Conservation (phyloP, 1,140 invertebrate genomes). For the Dreissena rostriformis region DNA sequence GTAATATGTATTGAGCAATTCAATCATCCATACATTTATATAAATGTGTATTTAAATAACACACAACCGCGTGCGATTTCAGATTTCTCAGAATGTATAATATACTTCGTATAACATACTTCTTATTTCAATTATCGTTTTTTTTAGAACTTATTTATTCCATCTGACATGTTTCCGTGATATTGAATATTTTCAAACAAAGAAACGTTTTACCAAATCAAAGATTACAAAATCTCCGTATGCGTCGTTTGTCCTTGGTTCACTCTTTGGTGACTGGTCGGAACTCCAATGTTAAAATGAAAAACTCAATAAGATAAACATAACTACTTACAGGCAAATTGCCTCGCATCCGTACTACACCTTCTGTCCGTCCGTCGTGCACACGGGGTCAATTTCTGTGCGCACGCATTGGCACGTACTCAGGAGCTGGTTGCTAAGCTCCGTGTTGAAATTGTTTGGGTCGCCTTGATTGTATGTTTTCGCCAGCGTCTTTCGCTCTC, state of each 20-base stretch:
- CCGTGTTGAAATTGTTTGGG: conserved; percentile 3
- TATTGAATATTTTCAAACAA: background rate
- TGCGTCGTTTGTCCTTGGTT: background rate
- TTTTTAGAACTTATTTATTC: too few species aligned
- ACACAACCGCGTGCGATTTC: too few species aligned
- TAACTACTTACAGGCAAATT: conserved; percentile 24
- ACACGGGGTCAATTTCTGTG: conserved; percentile 44
- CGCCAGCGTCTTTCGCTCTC: background rate
- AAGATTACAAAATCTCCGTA: background rate
- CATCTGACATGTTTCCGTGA: background rate
- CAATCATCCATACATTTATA: too few species aligned
- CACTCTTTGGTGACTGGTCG: background rate
- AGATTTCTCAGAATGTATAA: too few species aligned
- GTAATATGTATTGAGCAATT: too few species aligned
- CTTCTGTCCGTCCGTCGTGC: conserved; percentile 34
- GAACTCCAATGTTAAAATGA: background rate
- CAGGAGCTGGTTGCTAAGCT: conserved; percentile 35
- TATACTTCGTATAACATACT: too few species aligned
- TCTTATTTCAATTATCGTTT: too few species aligned
- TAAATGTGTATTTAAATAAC: too few species aligned
- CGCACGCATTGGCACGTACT: conserved; percentile 27
- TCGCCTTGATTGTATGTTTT: background rate
- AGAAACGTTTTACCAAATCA: background rate
- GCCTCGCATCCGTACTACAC: conserved; percentile 38
- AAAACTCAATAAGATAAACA: background rate